Base-by-base conservation (phyloP, 2,797 vertebrate genomes). In the Falco rusticolus region DNA sequence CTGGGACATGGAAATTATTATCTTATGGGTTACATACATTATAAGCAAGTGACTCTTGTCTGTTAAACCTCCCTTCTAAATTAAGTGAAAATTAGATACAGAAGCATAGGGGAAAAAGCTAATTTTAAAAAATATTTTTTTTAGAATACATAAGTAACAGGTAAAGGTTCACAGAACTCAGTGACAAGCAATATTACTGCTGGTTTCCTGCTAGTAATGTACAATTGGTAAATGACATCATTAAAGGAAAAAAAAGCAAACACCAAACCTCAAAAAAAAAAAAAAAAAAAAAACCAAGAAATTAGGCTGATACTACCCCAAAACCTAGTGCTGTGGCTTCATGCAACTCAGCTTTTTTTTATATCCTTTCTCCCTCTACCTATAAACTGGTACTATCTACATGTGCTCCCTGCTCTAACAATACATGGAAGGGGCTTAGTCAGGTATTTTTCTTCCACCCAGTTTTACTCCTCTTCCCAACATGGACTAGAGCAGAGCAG, bases 71-170 rank as follows among this genome's bases (percentile, higher is more conserved):
- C 54, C 31, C 34, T 80, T 94, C 84, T 75, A 97, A 96, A 97
- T 94, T 90, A 96, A 93, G 66, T 85, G 61, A 79, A 97, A 96
- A 94, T 96, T 96, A 97, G 86, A 94, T 86, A 94, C 65, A 93
- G 70, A 96, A 80, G 90, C 72, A 5, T 13, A 70, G 14, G 61
- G 9, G n/a, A 57, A 34, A 31, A 76, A 53, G 14, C 11, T 7
- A 39, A n/a, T 20, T 63, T 29, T 60, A 39, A 39, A 39, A 39
- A 39, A 39, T 39, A 39, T 39, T 39, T 18, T 84, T 81, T 95
- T 77, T 28, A 0, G 12, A 75, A 66, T 75, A 93, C 47, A 28
- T 2, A 18, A 70, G 43, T 84, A 92, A 96, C 53, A 97, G 91
- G 24, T 33, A 39, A 68, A 91, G 24, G 20, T 29, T 72, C 25